Base-by-base conservation (phyloP, 2,113 vertebrate genomes). In the Ia io region DNA sequence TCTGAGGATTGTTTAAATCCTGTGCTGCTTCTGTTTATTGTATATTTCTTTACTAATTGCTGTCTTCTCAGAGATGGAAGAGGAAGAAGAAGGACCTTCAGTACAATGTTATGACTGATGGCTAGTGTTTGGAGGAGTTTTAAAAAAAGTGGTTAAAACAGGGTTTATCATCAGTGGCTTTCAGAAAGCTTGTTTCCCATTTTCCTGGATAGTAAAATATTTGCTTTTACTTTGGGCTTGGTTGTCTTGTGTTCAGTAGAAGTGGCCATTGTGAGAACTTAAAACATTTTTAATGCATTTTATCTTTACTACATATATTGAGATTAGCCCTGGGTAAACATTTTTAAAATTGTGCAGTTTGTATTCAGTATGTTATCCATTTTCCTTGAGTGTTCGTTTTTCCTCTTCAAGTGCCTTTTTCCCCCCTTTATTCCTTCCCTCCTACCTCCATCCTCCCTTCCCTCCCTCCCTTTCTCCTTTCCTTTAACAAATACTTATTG, bases 1-100 rank as follows among this genome's bases (percentile, higher is more conserved):
- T 91, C 18, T 56, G n/a, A 89, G 53, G 67, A 78, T 88, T 88
- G 85, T 82, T 63, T 95, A 85, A 85, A 91, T 85, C 10, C 17
- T 20, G 25, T 84, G 18, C 14, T 84, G 12, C 17, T 67, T 92
- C 12, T 53, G 7, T 56, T 85, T 91, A 67, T 78, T 63, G 3
- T 73, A 93, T 42, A 88, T 65, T 83, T 93, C 40, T 37, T 91
- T 74, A 20, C 37, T 88, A 80, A 67, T 53, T 65, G 40, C 7
- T 91, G 25, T 40, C 6, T 83, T 84, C 56, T 69, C 59, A 35
- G 16, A 73, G 42, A 35, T 84, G 17, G 10, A 51, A 30, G 6
- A 37, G 16, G 37, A 32, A 25, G 10, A 63, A 69, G 37, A 37
- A 63, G 6, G 2, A 25, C 3, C 37, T 77, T 28, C 13, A 86